These are phyloP conservation scores for Drosophila rubida DNA, from an alignment of 2,888 invertebrate genomes.

Conservation along the genomic window DNA sequence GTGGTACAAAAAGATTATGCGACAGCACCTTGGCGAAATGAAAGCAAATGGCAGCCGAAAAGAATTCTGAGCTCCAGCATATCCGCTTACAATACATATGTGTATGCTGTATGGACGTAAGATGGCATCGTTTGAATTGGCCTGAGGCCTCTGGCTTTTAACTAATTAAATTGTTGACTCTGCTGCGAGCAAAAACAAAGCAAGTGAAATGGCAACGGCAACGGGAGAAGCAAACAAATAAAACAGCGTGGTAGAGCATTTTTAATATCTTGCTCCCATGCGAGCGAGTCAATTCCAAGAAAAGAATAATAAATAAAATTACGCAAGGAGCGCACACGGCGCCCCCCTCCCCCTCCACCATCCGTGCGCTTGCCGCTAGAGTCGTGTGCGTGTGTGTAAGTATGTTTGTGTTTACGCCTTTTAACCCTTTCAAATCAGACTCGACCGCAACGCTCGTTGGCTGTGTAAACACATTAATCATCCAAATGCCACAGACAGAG, in stretches of 20 bases:
- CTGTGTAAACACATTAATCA: conserved; percentile 80
- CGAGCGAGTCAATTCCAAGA: conserved; percentile 66
- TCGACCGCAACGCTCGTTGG: conserved; percentile 77
- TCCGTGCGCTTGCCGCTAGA: too few species aligned
- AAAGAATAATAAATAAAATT: conserved; percentile 76
- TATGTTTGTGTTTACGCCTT: conserved; percentile 73
- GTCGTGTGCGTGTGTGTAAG: conserved; percentile 16
- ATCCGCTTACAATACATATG: background rate
- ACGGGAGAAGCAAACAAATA: conserved; percentile 22
- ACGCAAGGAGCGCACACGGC: conserved; percentile 37
- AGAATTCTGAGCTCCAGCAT: conserved; percentile 17
- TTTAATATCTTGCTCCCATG: conserved; percentile 58
- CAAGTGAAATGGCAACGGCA: conserved; percentile 7
- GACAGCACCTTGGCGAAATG: conserved; percentile 66
- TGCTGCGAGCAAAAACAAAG: conserved; percentile 40
- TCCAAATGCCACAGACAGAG: conserved; percentile 81
- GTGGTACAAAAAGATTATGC: conserved; percentile 71
- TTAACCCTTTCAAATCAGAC: conserved; percentile 80
- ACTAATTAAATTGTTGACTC: conserved; percentile 74
- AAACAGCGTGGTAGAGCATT: conserved; percentile 48
- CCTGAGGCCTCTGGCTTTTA: conserved; percentile 50
- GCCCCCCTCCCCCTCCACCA: too few species aligned
- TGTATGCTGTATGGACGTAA: background rate
- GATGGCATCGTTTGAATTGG: conserved; percentile 6
- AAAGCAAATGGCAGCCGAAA: conserved; percentile 67